Evolutionary conservation across 2,888 invertebrate genomes (phyloP), one percentile per base, ranked within the genome.

Genomic region (Noctuana brunneofusca): DNA sequence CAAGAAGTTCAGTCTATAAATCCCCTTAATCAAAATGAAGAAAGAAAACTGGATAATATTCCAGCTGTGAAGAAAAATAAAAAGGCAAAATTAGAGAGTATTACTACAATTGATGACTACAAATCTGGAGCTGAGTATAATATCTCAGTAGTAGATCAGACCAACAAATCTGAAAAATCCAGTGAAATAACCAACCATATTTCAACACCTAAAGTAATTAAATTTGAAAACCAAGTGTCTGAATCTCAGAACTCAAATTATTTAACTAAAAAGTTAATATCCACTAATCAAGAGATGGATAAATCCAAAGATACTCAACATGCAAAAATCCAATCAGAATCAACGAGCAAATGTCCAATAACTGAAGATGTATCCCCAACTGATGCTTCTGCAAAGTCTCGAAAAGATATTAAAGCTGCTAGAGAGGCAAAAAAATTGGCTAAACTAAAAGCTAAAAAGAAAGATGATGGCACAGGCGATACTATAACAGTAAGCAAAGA

Each of bases 351-450:
- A 20, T 30, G 46, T 16, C 27, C 55, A 66, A 62, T 62, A 66
- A 57, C 69, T 66, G 58, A 64, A n/a, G 70, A 71, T 38, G 85
- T 85, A 82, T 83, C 85, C 66, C 73, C 81, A 9, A 81, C 75
- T 68, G 83, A 81, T 27, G 68, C 64, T 43, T 69, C 63, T 56
- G 64, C 68, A 18, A 82, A 81, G 69, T 72, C 84, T 30, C 83
- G 80, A 69, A 84, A 87, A 20, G 84, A 87, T 49, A 74, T 90
- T 1, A 64, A 80, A 68, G 89, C 87, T 62, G 86, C 87, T 6
- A 83, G 90, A 68, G 84, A 89, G 75, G 86, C 85, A n/a, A 91
- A 90, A 64, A 90, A 89, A 72, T 70, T 78, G 56, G 79, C 81
- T 16, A 90, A 89, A 75, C 79, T 76, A 27, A 87, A 87, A 66